Evolutionary conservation across 2,888 invertebrate species (phyloP).

Genomic region (Agapetus fuscipes): DNA sequence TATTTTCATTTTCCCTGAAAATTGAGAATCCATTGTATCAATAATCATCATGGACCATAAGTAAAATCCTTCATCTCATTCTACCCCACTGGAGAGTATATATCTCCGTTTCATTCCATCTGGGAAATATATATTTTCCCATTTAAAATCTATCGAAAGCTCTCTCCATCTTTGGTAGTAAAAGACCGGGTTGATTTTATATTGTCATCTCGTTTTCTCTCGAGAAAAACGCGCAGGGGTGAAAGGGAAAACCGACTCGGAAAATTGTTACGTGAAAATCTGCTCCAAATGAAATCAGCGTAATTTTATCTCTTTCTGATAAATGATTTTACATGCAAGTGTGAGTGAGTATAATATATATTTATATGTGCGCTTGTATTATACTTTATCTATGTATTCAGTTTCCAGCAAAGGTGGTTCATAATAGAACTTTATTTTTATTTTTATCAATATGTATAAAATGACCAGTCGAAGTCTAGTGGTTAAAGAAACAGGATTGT

Average conservation of each 20-base stretch:
- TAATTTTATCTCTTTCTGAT: constrained; percentile 7
- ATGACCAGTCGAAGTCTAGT: no score
- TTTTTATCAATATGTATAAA: no score
- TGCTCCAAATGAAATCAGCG: constrained; percentile 4
- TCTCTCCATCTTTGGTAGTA: constrained; percentile 2
- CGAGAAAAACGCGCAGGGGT: no score
- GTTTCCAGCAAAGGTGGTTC: no score
- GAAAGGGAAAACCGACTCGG: not conserved
- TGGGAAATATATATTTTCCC: constrained; percentile 1
- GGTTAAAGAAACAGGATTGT: no score
- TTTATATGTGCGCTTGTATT: no score
- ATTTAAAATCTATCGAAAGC: constrained; percentile 5
- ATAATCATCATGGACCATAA: not conserved
- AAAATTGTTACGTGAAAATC: constrained; percentile 1
- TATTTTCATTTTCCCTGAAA: no score
- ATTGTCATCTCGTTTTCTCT: not conserved
- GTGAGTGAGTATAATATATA: no score
- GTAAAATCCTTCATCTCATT: not conserved
- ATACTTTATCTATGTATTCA: no score
- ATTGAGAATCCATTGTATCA: no score
- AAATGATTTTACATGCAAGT: constrained; percentile 2
- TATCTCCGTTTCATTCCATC: constrained; percentile 1
- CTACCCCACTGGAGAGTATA: not conserved
- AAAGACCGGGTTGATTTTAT: not conserved
- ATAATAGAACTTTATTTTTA: no score